These are phyloP conservation scores for Phrynocephalus vlangalii DNA, from an alignment of 2,797 vertebrate species.

Conservation along the genomic window DNA sequence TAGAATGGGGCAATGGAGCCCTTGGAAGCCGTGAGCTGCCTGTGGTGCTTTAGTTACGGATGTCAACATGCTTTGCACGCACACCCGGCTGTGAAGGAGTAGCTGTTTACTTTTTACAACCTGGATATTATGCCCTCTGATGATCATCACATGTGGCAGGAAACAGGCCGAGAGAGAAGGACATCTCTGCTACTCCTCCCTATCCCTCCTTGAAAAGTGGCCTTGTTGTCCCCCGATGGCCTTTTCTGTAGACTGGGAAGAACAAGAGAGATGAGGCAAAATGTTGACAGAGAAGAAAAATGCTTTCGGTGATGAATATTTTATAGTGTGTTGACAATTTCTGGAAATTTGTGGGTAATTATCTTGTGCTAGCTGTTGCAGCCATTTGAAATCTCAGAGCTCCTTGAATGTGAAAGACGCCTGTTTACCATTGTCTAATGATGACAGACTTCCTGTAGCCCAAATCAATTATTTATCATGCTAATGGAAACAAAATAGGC, in stretches of 20 bases:
- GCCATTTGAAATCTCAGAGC: not conserved
- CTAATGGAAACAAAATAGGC: slow-evolving; percentile 20
- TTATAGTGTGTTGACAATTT: slow-evolving; percentile 33
- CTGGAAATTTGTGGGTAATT: slow-evolving; percentile 20
- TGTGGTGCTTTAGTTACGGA: not conserved
- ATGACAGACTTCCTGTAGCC: slow-evolving; percentile 15
- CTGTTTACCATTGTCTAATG: not conserved
- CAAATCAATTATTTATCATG: slow-evolving; percentile 37
- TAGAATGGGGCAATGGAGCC: not conserved
- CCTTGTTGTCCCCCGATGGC: not conserved
- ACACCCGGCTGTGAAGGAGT: too few species aligned
- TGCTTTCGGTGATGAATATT: slow-evolving; percentile 35
- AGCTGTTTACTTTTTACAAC: not conserved
- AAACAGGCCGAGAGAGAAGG: not conserved
- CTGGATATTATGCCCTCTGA: not conserved
- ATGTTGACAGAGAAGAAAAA: not conserved
- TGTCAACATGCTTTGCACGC: not conserved
- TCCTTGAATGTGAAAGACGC: not conserved
- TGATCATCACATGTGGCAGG: not conserved
- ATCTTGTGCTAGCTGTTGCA: not conserved
- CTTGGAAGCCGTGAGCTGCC: too few species aligned
- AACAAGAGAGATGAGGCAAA: not conserved
- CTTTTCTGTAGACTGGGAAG: not conserved
- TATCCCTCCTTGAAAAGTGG: too few species aligned
- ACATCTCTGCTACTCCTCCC: not conserved